Evolutionary conservation across 2,113 vertebrate genomes (phyloP).

Genomic region (Paramormyrops kingsleyae): DNA sequence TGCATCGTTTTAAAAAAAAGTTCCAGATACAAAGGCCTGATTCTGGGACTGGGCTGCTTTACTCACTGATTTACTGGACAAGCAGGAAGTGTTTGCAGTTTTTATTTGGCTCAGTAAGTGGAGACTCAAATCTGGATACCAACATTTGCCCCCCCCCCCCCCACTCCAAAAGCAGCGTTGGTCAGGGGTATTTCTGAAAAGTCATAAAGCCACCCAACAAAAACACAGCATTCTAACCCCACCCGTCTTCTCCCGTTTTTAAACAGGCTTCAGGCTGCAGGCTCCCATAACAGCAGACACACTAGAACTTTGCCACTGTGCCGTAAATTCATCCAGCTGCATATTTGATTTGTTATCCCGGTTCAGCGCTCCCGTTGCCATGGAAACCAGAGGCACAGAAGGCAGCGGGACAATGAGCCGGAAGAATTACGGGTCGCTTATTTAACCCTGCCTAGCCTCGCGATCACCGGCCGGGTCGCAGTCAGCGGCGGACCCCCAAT

Average conservation of each 20-base stretch:
- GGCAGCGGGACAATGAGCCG: neutral
- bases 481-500: neutral
- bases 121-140: neutral
- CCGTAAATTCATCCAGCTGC: neutral
- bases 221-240: neutral
- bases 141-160: neutral
- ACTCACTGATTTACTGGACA: neutral
- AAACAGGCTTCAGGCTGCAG: neutral
- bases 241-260: neutral
- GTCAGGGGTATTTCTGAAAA: neutral
- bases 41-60: neutral
- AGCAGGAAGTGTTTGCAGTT: neutral
- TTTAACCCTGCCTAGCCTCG: neutral
- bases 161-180: neutral
- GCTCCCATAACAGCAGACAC: neutral
- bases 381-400: neutral
- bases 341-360: neutral
- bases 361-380: neutral
- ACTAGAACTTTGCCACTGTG: neutral
- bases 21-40: neutral
- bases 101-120: neutral
- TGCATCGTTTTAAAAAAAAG: neutral
- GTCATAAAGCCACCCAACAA: neutral
- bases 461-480: neutral
- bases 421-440: neutral